Conservation (phyloP, 1,140 invertebrate species). For the Hyles euphorbiae region DNA sequence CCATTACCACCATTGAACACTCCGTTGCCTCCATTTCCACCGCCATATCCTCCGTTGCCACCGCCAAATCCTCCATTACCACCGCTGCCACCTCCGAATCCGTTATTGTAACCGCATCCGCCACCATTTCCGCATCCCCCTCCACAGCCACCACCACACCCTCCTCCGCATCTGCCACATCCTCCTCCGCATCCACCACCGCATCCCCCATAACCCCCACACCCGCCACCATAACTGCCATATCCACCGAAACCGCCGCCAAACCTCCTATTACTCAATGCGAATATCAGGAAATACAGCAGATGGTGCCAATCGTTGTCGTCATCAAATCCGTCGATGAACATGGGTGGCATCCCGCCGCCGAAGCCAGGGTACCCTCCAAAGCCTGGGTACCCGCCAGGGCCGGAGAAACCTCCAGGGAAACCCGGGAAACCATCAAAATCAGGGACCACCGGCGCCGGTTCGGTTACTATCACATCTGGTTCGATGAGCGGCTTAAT, state of each 20-base stretch:
- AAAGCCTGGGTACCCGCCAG: background rate
- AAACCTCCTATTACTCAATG: conserved; percentile 27
- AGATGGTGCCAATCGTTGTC: conserved; percentile 34
- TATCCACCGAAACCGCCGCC: conserved; percentile 8
- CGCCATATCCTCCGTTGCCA: conserved; percentile 3
- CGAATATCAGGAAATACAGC: conserved; percentile 42
- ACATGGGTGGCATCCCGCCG: conserved; percentile 26
- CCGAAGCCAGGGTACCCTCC: conserved; percentile 5
- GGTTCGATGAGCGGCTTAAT: conserved; percentile 30
- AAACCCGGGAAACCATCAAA: background rate
- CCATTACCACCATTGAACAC: conserved; percentile 1
- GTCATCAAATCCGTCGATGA: conserved; percentile 27
- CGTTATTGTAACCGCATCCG: conserved; percentile 1
- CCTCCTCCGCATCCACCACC: conserved; percentile 10
- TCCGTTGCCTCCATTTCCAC: conserved; percentile 1
- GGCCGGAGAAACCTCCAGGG: background rate
- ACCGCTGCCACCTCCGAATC: conserved; percentile 4
- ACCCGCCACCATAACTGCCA: conserved; percentile 2
- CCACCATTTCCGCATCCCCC: conserved; percentile 5
- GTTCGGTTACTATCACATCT: conserved; percentile 9
- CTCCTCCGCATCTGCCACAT: conserved; percentile 4
- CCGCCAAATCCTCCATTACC: background rate
- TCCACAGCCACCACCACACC: conserved; percentile 10
- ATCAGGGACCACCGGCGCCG: conserved; percentile 14
- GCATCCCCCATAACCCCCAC: conserved; percentile 8